Conservation (phyloP, 2,113 vertebrate genomes). For the Orycteropus afer region DNA sequence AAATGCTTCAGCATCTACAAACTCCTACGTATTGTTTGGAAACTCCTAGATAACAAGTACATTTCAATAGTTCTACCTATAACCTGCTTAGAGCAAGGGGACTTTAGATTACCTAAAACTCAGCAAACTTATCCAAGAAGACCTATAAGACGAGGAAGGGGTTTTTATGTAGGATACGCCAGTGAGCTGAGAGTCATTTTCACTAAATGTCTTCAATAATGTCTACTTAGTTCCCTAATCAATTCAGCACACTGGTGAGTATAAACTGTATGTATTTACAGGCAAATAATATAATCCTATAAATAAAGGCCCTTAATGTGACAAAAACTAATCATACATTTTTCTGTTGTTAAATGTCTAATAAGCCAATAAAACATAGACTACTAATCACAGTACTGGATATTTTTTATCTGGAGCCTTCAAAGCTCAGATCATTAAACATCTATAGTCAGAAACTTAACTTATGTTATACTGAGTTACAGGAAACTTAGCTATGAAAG, state of each 20-base stretch:
- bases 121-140: conserved; percentile 8
- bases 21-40: not conserved
- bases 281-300: not conserved
- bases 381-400: not conserved
- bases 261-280: not conserved
- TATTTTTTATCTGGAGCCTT: not conserved
- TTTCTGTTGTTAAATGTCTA: conserved; percentile 19
- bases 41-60: not conserved
- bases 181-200: conserved; percentile 34
- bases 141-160: not conserved
- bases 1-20: not conserved
- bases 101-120: not conserved
- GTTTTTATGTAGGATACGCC: not conserved
- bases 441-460: not conserved
- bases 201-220: conserved; percentile 14
- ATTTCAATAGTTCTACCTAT: not conserved
- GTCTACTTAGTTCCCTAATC: conserved; percentile 2
- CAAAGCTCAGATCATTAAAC: not conserved
- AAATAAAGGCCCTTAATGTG: not conserved
- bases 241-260: not conserved
- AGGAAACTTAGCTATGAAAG: not conserved
- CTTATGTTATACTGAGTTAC: not conserved
- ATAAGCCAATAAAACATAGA: not conserved
- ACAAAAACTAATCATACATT: conserved; percentile 30
- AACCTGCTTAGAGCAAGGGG: not conserved